phyloP scores from a whole-genome alignment of 1,140 invertebrate species.

The Eurytemora carolleeae region DNA sequence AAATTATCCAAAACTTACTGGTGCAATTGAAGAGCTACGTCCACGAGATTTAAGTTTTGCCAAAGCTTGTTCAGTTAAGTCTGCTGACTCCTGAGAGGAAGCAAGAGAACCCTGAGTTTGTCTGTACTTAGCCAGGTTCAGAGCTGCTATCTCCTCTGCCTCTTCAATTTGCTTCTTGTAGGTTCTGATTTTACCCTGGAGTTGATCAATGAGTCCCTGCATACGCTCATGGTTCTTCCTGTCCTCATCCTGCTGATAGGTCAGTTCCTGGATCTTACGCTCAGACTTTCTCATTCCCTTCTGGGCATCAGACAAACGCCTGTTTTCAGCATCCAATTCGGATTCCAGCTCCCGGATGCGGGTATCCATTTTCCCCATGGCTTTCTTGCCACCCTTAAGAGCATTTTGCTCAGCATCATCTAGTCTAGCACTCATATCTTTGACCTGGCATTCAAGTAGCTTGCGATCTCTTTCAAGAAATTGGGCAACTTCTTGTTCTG shows the following conservation, averaged over 20 bases:
- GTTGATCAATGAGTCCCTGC: conserved; percentile 37
- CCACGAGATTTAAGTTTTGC: conserved; percentile 32
- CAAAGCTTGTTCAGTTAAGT: conserved; percentile 30
- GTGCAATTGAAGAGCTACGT: conserved; percentile 7
- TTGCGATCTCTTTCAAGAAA: conserved; percentile 37
- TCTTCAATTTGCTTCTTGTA: too few species aligned
- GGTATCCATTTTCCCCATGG: conserved; percentile 89
- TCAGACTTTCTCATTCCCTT: conserved; percentile 89
- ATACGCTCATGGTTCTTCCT: conserved; percentile 50
- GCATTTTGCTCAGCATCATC: conserved; percentile 91
- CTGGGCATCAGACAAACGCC: conserved; percentile 86
- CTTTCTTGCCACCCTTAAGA: conserved; percentile 93
- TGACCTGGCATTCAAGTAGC: conserved; percentile 26
- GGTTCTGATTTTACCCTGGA: conserved; percentile 39
- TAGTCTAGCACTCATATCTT: conserved; percentile 43
- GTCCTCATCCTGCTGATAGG: too few species aligned
- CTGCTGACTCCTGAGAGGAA: conserved; percentile 34
- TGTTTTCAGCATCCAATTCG: conserved; percentile 91
- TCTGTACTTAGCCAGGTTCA: conserved; percentile 38
- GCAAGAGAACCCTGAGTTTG: conserved; percentile 35
- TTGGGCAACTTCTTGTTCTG: conserved; percentile 37
- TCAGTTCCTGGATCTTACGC: conserved; percentile 56
- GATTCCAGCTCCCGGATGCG: conserved; percentile 83
- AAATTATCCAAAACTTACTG: too few species aligned
- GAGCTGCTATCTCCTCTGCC: too few species aligned